Evolutionary conservation across 2,797 vertebrate species (phyloP).

Genomic region (Spondyliosoma cantharus): DNA sequence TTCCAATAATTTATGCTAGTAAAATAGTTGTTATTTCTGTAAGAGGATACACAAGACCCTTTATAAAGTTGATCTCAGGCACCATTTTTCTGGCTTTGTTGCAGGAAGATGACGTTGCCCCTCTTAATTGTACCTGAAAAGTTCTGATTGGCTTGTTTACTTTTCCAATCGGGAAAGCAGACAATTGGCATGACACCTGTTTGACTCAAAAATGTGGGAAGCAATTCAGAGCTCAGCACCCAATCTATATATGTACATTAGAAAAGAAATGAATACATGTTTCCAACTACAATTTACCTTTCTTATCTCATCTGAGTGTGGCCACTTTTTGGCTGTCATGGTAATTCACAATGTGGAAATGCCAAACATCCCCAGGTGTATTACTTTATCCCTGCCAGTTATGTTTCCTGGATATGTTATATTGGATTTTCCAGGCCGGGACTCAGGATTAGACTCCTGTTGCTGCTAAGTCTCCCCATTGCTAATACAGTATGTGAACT

Average conservation of each 20-base stretch:
- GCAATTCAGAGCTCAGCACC: background rate
- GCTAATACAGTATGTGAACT: conserved; percentile 30
- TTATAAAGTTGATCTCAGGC: background rate
- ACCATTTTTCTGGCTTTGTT: background rate
- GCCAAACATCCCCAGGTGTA: conserved; percentile 40
- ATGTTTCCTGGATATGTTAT: conserved; percentile 47
- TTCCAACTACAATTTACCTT: conserved; percentile 8
- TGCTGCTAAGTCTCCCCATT: conserved; percentile 46
- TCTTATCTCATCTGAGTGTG: background rate
- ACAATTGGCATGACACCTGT: background rate
- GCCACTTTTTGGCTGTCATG: conserved; percentile 11
- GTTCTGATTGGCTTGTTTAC: background rate
- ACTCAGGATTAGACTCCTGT: conserved; percentile 62
- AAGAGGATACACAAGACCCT: background rate
- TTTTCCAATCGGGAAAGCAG: background rate
- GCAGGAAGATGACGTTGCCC: background rate
- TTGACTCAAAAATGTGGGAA: background rate
- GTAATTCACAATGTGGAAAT: conserved; percentile 39
- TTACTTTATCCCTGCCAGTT: conserved; percentile 38
- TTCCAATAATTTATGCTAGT: background rate
- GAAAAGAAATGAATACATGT: conserved; percentile 13
- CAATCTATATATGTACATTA: background rate
- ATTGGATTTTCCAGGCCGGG: conserved; percentile 59
- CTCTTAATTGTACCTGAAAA: background rate
- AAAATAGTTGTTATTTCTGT: background rate